Conservation (phyloP, 2,888 invertebrate genomes). For the Junonia oenone region DNA sequence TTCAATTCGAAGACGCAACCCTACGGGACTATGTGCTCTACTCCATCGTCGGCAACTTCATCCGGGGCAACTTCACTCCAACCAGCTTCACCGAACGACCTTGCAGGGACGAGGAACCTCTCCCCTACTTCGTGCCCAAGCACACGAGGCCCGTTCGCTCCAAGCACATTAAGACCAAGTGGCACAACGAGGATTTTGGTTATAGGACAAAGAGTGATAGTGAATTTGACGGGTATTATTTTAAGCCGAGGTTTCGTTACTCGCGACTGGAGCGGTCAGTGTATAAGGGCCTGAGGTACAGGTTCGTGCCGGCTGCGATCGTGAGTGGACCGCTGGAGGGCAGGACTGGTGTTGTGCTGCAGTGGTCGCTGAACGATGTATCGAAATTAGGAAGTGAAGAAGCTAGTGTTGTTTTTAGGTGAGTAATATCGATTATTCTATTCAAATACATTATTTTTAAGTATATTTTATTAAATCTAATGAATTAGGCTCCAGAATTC, state of each 20-base stretch:
- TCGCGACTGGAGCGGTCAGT: slow-evolving; percentile 48
- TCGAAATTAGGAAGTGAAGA: slow-evolving; percentile 55
- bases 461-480: neutral
- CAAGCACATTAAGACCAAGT: slow-evolving; percentile 43
- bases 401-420: slow-evolving; percentile 74
- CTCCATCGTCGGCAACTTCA: slow-evolving; percentile 55
- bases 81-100: slow-evolving; percentile 54
- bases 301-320: slow-evolving; percentile 54
- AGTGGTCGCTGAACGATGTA: slow-evolving; percentile 61
- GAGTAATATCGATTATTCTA: slow-evolving; percentile 34
- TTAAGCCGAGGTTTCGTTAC: slow-evolving; percentile 50
- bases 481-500: too few relatives aligned
- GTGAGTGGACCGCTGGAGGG: slow-evolving; percentile 57
- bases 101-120: slow-evolving; percentile 51
- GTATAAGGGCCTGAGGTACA: slow-evolving; percentile 39
- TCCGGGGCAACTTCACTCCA: slow-evolving; percentile 69
- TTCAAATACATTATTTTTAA: neutral
- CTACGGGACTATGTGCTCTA: slow-evolving; percentile 65
- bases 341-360: slow-evolving; percentile 48
- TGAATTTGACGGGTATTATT: slow-evolving; percentile 50
- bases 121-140: slow-evolving; percentile 62
- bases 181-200: slow-evolving; percentile 26
- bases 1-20: slow-evolving; percentile 49
- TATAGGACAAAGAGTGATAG: slow-evolving; percentile 41
- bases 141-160: slow-evolving; percentile 48